Evolutionary conservation across 1,140 invertebrate genomes (phyloP), one percentile per base, ranked within the genome.

Genomic region (Colletes gigas): DNA sequence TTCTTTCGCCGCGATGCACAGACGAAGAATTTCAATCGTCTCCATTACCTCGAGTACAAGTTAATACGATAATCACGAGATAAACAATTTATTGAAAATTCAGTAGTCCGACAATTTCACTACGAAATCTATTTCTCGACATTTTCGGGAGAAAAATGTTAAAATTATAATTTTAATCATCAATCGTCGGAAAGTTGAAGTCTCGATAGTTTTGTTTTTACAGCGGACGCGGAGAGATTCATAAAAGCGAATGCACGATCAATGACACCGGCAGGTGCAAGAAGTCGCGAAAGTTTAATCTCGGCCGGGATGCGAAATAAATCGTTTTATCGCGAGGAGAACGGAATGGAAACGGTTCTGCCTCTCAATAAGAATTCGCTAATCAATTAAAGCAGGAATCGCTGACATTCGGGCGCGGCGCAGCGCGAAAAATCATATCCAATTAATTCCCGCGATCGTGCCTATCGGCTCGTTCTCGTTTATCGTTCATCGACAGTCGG

Each of bases 351-450:
- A 10, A 78, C 21, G 47, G 19, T 57, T n/a, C 8, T 41, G 55
- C 19, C 15, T 68, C 30, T 68, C 69, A 73, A 75, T 82, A 82
- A 82, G 65, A 84, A 78, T 68, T 69, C 50, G 44, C 69, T 84
- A 55, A 19, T 75, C 62, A 59, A 73, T 83, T 69, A 44, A 44
- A 54, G 4, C 17, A 39, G 65, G 21, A 15, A 63, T 44, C 15
- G 50, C 66, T 77, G 54, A 47, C 62, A 14, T 7, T 54, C 57
- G 19, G 19, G 50, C 47, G 52, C 21, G 15, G 50, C 47, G 52
- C 17, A 15, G 47, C 52, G 52, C 19, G n/a, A 60, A 30, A 69
- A 83, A 73, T 79, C 68, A n/a, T 41, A 70, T 55, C 41, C 50
- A 52, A 47, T 47, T 78, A 44, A 70, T 78, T 78, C 62, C 52